Percentiles rank a stretch among this genome's conserved stretches.
These are phyloP conservation scores for Synanthedon formicaeformis DNA, from an alignment of 2,888 invertebrate genomes.

Conservation along the genomic window DNA sequence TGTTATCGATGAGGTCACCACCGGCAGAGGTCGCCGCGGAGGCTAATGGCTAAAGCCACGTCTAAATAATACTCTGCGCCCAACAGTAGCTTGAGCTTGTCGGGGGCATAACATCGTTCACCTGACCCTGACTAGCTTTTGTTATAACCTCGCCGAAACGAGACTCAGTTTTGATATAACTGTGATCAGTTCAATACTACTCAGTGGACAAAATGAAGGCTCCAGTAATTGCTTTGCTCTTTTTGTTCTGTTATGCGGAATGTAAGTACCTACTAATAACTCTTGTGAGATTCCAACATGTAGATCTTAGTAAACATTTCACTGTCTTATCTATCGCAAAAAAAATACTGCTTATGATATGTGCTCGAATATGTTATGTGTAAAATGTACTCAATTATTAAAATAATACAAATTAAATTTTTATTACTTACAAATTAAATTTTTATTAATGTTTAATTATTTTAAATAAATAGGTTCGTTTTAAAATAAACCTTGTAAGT, in stretches of 20 bases:
- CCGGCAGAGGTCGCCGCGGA: conserved; percentile 38
- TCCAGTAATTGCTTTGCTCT: conserved; percentile 29
- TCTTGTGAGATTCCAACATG: too few species aligned
- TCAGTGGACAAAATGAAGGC: conserved; percentile 33
- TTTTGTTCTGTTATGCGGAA: conserved; percentile 37
- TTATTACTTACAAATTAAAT: too few species aligned
- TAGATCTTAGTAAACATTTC: too few species aligned
- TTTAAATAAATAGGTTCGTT: too few species aligned
- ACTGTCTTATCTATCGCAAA: too few species aligned
- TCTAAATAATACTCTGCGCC: background rate
- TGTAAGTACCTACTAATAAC: conserved; percentile 29
- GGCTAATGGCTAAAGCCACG: background rate
- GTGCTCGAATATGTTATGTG: too few species aligned
- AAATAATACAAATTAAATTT: too few species aligned
- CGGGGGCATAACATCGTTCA: conserved; percentile 4
- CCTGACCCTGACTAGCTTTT: conserved; percentile 9
- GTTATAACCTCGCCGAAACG: conserved; percentile 8
- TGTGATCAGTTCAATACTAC: background rate
- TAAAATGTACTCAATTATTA: too few species aligned
- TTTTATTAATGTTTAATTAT: too few species aligned
- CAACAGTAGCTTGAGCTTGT: conserved; percentile 5
- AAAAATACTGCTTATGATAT: too few species aligned
- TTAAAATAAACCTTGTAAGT: too few species aligned
- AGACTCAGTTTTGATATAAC: conserved; percentile 1
- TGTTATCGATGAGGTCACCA: conserved; percentile 45